Percentiles rank a stretch among this genome's conserved stretches.
phyloP scores from a whole-genome alignment of 2,113 vertebrate species.

The Nibea albiflora region DNA sequence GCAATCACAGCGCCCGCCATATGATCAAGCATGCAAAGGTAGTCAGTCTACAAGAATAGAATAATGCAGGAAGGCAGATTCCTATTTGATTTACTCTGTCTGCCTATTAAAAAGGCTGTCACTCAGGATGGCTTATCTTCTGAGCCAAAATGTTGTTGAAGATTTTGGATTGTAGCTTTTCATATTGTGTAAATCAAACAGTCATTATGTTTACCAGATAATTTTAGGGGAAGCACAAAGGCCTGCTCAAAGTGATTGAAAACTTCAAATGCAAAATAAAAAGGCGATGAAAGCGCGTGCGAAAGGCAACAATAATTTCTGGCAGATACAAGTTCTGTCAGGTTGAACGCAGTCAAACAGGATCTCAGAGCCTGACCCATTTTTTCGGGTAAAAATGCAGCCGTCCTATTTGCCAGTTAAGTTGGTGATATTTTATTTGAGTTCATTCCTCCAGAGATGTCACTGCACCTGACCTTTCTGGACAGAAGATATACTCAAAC shows the following conservation, averaged over 20 bases:
- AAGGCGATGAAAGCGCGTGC: constrained; percentile 24
- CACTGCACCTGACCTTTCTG: constrained; percentile 47
- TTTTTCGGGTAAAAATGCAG: constrained; percentile 59
- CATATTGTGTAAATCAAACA: constrained; percentile 60
- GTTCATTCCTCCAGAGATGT: constrained; percentile 43
- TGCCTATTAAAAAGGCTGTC: constrained; percentile 62
- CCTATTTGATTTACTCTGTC: constrained; percentile 68
- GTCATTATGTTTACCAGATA: constrained; percentile 54
- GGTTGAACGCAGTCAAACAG: constrained; percentile 43
- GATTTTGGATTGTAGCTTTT: constrained; percentile 54
- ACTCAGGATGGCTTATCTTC: constrained; percentile 52
- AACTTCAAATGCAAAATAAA: constrained; percentile 32
- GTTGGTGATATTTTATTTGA: constrained; percentile 59
- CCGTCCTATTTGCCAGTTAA: constrained; percentile 42
- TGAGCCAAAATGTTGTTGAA: constrained; percentile 54
- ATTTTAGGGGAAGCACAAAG: constrained; percentile 38
- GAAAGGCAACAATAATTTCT: constrained; percentile 30
- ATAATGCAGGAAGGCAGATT: constrained; percentile 62
- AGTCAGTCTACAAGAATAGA: constrained; percentile 57
- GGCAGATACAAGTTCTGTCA: constrained; percentile 43
- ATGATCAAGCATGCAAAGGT: constrained; percentile 64
- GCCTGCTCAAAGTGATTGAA: constrained; percentile 47
- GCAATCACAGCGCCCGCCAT: constrained; percentile 53
- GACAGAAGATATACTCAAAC: constrained; percentile 67
- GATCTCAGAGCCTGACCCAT: constrained; percentile 59